phyloP scores from a whole-genome alignment of 1,140 invertebrate species.

The Anastrepha ludens region DNA sequence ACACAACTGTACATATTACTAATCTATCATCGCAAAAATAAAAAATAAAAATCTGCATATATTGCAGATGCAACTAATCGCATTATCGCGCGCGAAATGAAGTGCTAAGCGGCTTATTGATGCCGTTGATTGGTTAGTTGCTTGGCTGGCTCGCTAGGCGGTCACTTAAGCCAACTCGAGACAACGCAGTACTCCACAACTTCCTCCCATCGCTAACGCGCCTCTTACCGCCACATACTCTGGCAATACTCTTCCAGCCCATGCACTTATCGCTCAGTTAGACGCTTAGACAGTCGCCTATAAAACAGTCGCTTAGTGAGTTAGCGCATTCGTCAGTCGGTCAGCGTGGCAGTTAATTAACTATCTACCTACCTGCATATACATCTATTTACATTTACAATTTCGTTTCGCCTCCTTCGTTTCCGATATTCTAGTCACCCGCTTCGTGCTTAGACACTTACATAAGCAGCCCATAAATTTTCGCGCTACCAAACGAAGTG shows the following conservation, averaged over 20 bases:
- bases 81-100: conserved; percentile 34
- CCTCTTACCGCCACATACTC: neutral
- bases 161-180: neutral
- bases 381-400: neutral
- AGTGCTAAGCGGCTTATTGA: conserved; percentile 38
- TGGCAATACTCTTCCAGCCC: too few species aligned
- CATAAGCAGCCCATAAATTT: conserved; percentile 20
- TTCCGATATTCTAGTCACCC: too few species aligned
- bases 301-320: neutral
- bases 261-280: too few species aligned
- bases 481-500: conserved; percentile 20
- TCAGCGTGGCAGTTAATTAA: neutral
- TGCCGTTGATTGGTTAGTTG: neutral
- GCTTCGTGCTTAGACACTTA: neutral
- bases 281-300: neutral
- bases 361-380: neutral
- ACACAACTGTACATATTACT: neutral
- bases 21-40: neutral
- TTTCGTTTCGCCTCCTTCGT: neutral
- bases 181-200: neutral
- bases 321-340: neutral
- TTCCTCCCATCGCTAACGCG: neutral
- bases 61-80: conserved; percentile 12
- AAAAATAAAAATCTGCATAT: neutral
- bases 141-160: neutral